Percentiles rank a stretch among this genome's conserved stretches.
Conservation (phyloP, 2,888 invertebrate species). For the Lasioglossum lativentre region DNA sequence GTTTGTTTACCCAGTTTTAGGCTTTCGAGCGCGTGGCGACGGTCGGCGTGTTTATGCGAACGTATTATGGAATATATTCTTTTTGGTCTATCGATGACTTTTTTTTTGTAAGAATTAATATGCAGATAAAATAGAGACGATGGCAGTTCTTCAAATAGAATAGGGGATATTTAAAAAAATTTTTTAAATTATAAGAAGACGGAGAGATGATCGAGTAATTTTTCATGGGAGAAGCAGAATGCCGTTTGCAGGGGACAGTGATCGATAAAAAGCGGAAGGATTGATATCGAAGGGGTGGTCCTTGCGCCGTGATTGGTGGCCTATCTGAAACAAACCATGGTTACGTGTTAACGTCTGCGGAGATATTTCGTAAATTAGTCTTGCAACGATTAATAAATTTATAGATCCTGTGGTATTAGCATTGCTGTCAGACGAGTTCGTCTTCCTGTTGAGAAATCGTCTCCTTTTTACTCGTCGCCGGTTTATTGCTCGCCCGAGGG, state of each 20-base stretch:
- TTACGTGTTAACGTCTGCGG: slow-evolving; percentile 12
- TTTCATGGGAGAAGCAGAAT: neutral
- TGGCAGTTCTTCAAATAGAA: no score
- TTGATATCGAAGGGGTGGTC: neutral
- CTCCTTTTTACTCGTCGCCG: slow-evolving; percentile 9
- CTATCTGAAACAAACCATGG: neutral
- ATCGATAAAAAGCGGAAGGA: neutral
- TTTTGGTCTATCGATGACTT: no score
- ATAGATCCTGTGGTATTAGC: slow-evolving; percentile 31
- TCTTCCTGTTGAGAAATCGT: slow-evolving; percentile 30
- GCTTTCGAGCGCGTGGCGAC: neutral
- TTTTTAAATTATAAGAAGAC: no score
- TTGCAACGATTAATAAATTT: slow-evolving; percentile 23
- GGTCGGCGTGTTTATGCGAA: neutral
- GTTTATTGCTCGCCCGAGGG: slow-evolving; percentile 11
- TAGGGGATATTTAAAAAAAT: no score
- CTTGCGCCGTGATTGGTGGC: neutral
- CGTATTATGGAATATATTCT: neutral
- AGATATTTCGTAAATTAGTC: slow-evolving; percentile 31
- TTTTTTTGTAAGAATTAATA: neutral
- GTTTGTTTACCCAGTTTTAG: neutral
- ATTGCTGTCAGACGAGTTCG: slow-evolving; percentile 20
- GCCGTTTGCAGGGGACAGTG: neutral
- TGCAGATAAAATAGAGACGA: neutral
- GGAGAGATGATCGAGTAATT: neutral